A percentile compares a stretch with the other conserved stretches of the same genome.
phyloP scores from a whole-genome alignment of 2,888 invertebrate species.

The Baccha elongata region DNA sequence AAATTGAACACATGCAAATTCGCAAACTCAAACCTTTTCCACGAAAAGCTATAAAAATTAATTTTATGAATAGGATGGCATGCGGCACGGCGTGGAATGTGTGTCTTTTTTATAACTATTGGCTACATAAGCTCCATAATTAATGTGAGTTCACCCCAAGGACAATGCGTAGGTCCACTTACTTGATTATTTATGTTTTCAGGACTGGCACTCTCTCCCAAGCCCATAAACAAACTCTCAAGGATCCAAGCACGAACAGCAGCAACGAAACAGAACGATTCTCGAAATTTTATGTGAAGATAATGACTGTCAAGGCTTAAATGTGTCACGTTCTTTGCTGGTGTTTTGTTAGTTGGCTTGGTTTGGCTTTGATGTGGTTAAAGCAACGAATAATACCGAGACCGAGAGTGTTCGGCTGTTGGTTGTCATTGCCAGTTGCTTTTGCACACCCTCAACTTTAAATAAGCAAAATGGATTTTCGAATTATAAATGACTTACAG shows the following conservation, averaged over 20 bases:
- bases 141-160: slow-evolving; percentile 58
- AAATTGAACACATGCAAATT: slow-evolving; percentile 61
- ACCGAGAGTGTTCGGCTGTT: too few relatives aligned
- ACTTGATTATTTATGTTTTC: slow-evolving; percentile 60
- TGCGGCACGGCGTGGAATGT: neutral
- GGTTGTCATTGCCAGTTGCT: slow-evolving; percentile 1
- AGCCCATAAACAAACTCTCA: slow-evolving; percentile 24
- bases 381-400: neutral
- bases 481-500: slow-evolving; percentile 48
- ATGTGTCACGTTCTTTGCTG: slow-evolving; percentile 42
- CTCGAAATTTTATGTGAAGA: slow-evolving; percentile 56
- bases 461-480: slow-evolving; percentile 51
- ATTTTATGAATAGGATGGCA: slow-evolving; percentile 43
- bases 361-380: slow-evolving; percentile 40
- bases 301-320: slow-evolving; percentile 56
- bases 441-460: slow-evolving; percentile 24
- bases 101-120: slow-evolving; percentile 67
- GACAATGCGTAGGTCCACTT: slow-evolving; percentile 54
- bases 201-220: slow-evolving; percentile 9
- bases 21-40: slow-evolving; percentile 40
- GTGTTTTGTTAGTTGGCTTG: slow-evolving; percentile 1
- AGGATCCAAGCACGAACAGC: slow-evolving; percentile 18
- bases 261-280: slow-evolving; percentile 3
- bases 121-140: slow-evolving; percentile 66
- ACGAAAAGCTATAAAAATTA: slow-evolving; percentile 46